phyloP scores from a whole-genome alignment of 2,113 vertebrate genomes.

The Syrrhaptes paradoxus region DNA sequence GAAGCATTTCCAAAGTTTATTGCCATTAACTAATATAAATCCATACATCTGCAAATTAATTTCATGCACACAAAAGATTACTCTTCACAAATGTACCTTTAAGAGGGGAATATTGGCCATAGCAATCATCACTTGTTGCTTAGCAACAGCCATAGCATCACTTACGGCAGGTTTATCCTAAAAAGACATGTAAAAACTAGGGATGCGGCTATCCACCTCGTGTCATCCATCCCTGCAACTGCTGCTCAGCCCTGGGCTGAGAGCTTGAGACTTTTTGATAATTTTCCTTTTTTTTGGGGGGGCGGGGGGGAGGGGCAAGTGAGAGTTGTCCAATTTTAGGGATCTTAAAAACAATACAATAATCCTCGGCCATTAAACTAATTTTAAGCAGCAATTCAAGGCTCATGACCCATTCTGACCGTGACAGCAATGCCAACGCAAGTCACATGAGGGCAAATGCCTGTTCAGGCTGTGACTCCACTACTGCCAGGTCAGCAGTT shows the following conservation, averaged over 20 bases:
- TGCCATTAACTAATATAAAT: slow-evolving; percentile 59
- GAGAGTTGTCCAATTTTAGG: not conserved
- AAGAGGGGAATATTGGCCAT: slow-evolving; percentile 34
- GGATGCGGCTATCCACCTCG: not conserved
- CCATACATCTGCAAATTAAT: slow-evolving; percentile 65
- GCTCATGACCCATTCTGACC: accelerated
- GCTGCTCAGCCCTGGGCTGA: not conserved
- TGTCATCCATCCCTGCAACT: not conserved
- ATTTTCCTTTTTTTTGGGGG: accelerated
- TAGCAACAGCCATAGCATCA: slow-evolving; percentile 68
- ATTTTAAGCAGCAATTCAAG: not conserved
- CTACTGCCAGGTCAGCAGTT: not conserved
- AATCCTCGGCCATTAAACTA: not conserved
- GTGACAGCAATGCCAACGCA: accelerated
- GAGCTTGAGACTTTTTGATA: not conserved
- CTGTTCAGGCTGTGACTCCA: not conserved
- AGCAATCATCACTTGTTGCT: slow-evolving; percentile 64
- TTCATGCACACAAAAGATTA: slow-evolving; percentile 42
- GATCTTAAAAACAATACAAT: not conserved
- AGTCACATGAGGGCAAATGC: accelerated
- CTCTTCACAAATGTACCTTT: slow-evolving; percentile 52
- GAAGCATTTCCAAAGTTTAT: slow-evolving; percentile 64
- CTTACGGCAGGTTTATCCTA: slow-evolving; percentile 31
- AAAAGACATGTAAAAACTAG: slow-evolving; percentile 21
- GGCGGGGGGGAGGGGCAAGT: no score